These are phyloP conservation scores for Actinia tenebrosa DNA, from an alignment of 64 coral and sea anemone genomes.

Conservation along the genomic window DNA sequence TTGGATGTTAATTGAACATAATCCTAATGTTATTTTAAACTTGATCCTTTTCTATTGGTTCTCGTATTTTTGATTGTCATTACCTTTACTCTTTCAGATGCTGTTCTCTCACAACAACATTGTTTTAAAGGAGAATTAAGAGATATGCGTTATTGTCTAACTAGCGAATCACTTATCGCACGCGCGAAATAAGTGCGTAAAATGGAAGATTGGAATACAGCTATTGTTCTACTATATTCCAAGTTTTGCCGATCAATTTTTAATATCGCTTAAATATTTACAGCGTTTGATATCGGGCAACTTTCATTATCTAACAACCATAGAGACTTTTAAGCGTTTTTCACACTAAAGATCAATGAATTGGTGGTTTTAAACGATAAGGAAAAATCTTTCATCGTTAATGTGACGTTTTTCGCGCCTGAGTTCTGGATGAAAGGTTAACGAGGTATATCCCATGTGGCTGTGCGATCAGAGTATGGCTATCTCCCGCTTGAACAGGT, in stretches of 20 bases:
- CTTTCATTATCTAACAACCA: background rate
- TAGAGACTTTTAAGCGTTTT: background rate
- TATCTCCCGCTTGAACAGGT: background rate
- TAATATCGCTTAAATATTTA: constrained; percentile 1
- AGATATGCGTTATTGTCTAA: background rate
- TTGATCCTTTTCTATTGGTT: background rate
- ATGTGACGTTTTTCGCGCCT: background rate
- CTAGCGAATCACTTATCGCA: background rate
- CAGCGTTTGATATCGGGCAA: background rate
- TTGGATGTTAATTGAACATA: background rate
- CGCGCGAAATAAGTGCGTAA: background rate
- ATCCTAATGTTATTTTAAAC: background rate
- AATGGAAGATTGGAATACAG: background rate
- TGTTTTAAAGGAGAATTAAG: background rate
- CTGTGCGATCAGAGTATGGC: constrained; percentile 9
- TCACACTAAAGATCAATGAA: background rate
- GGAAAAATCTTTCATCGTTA: background rate
- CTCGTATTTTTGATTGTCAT: background rate
- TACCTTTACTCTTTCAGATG: constrained; percentile 1
- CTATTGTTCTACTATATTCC: background rate
- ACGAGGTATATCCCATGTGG: background rate
- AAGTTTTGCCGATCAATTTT: background rate
- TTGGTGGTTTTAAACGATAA: background rate
- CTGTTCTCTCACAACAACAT: background rate
- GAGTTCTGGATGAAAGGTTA: constrained; percentile 11